A percentile compares a stretch with the other conserved stretches of the same genome.
Evolutionary conservation across 92 coral and sea anemone species (phyloP).

Genomic region (Epizoanthus rinbou): DNA sequence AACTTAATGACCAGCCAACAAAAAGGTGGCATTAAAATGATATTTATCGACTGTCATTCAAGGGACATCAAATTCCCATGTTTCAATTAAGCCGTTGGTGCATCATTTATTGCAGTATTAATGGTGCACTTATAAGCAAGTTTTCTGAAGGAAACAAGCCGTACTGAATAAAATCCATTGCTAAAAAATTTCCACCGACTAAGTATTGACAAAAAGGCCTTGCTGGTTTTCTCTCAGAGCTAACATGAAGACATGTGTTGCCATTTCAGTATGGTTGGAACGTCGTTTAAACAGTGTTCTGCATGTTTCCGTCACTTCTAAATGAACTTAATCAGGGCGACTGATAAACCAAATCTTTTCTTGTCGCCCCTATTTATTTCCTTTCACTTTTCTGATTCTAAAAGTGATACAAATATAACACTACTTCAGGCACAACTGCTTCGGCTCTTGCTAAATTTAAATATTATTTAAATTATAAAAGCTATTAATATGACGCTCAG

Average conservation of each 20-base stretch:
- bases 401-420: conserved; percentile 11
- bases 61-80: conserved; percentile 38
- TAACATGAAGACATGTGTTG: neutral
- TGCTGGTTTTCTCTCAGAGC: neutral
- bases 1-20: conserved; percentile 38
- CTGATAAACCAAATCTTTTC: neutral
- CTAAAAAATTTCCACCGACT: neutral
- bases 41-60: conserved; percentile 55
- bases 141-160: neutral
- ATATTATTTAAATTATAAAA: conserved; percentile 32
- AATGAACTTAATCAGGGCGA: neutral
- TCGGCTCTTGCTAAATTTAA: conserved; percentile 19
- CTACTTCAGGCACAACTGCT: conserved; percentile 5
- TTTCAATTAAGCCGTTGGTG: conserved; percentile 36
- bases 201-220: neutral
- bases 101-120: conserved; percentile 28
- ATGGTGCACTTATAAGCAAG: conserved; percentile 7
- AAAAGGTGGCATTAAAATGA: conserved; percentile 41
- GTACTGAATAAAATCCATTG: neutral
- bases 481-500: conserved; percentile 38
- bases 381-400: neutral
- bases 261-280: neutral
- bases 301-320: neutral
- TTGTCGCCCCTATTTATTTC: neutral
- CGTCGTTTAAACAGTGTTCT: conserved; percentile 24